Conservation (phyloP, 2,113 vertebrate genomes). For the Grus americana region DNA sequence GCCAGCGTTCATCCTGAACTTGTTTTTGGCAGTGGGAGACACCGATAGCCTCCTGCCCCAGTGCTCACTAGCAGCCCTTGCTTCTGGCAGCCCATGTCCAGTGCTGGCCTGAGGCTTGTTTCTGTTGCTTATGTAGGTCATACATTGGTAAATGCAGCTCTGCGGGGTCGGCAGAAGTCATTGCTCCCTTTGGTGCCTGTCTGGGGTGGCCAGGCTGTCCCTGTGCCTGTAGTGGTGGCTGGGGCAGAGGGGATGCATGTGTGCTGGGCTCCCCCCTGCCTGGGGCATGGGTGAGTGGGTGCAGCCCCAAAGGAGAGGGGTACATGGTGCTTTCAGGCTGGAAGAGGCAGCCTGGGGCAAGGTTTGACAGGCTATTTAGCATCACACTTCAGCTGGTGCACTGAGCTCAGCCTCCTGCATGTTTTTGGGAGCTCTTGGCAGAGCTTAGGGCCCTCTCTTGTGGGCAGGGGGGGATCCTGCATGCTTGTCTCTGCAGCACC, state of each 20-base stretch:
- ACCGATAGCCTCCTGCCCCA: neutral
- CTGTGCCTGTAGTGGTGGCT: neutral
- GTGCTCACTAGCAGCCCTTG: neutral
- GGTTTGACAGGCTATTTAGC: neutral
- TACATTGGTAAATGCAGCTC: rapidly evolving
- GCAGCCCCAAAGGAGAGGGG: neutral
- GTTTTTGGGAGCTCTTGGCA: neutral
- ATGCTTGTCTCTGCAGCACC: no score
- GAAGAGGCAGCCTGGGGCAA: neutral
- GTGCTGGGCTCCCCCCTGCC: neutral
- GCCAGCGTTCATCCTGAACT: neutral
- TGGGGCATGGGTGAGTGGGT: rapidly evolving
- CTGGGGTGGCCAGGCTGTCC: neutral
- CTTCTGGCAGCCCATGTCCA: neutral
- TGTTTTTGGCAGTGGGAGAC: neutral
- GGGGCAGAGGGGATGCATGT: neutral
- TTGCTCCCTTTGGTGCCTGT: neutral
- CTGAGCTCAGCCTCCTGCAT: neutral
- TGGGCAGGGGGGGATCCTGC: no score
- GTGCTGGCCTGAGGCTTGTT: neutral
- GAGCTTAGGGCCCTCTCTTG: neutral
- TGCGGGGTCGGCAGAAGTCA: neutral
- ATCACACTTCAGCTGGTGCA: neutral
- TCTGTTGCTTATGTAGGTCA: neutral
- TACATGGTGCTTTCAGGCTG: neutral